phyloP scores from a whole-genome alignment of 2,113 vertebrate genomes.

The Tinamus guttatus region DNA sequence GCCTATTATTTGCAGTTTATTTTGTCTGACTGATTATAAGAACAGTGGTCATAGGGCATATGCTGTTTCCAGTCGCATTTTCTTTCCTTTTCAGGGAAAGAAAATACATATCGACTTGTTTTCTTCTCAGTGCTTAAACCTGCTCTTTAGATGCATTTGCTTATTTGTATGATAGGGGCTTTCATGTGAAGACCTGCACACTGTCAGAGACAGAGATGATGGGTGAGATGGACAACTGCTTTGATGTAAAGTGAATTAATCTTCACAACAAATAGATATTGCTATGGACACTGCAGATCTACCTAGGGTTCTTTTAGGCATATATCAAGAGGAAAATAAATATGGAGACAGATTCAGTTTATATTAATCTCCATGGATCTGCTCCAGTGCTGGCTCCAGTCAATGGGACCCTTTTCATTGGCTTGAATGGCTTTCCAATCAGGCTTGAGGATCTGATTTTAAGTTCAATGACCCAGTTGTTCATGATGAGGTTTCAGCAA shows the following conservation, averaged over 20 bases:
- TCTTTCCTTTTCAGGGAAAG: background rate
- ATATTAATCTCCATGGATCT: background rate
- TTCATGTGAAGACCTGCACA: background rate
- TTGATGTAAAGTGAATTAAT: background rate
- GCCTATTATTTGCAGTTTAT: conserved; percentile 45
- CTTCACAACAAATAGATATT: background rate
- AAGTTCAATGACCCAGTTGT: conserved; percentile 23
- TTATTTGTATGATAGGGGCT: background rate
- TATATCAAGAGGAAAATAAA: conserved; percentile 52
- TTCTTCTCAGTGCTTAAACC: background rate
- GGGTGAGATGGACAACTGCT: background rate
- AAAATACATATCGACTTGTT: background rate
- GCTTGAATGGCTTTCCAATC: conserved; percentile 41
- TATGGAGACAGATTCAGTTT: conserved; percentile 4
- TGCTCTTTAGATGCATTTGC: background rate
- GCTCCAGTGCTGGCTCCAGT: background rate
- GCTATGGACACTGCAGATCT: background rate
- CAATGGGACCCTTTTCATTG: background rate
- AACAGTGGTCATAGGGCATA: background rate
- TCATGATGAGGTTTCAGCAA: conserved; percentile 30
- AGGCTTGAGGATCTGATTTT: conserved; percentile 25
- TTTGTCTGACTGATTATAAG: conserved; percentile 4
- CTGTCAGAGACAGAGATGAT: background rate
- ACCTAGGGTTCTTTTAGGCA: background rate
- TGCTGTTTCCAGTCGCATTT: background rate